phyloP scores from a whole-genome alignment of 2,113 vertebrate species.

The Saguinus midas region DNA sequence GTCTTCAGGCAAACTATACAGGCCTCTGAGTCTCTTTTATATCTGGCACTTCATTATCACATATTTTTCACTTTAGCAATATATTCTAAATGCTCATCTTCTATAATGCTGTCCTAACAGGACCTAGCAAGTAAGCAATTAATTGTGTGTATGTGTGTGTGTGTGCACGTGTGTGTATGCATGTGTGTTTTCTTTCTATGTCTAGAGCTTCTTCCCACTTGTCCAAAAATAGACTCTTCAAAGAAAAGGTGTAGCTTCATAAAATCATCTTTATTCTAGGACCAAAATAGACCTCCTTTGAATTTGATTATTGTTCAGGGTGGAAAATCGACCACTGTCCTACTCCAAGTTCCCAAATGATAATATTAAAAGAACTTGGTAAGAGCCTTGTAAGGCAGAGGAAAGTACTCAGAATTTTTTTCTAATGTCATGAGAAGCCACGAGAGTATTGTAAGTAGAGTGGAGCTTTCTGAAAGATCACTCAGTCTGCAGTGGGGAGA shows the following conservation, averaged over 20 bases:
- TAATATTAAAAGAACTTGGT: not conserved
- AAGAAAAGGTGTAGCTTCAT: not conserved
- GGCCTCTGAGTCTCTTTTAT: not conserved
- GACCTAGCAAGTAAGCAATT: not conserved
- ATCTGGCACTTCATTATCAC: not conserved
- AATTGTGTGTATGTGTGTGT: not conserved
- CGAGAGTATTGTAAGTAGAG: not conserved
- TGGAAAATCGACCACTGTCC: not conserved
- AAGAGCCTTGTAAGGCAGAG: not conserved
- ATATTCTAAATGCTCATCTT: constrained; percentile 30
- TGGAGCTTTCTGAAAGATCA: not conserved
- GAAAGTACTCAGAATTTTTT: not conserved
- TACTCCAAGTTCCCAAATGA: not conserved
- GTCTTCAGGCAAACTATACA: not conserved
- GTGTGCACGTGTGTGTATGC: not conserved
- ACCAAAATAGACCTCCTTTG: not conserved
- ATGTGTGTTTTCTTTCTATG: not conserved
- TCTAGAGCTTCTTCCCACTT: not conserved
- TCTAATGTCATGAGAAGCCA: not conserved
- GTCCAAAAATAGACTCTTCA: not conserved
- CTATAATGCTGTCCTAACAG: not conserved
- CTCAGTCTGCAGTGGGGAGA: not conserved
- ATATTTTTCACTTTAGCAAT: not conserved
- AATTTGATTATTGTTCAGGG: not conserved
- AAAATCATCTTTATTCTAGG: not conserved